Conservation (phyloP, 2,888 invertebrate genomes). For the Tetramorium bicarinatum region DNA sequence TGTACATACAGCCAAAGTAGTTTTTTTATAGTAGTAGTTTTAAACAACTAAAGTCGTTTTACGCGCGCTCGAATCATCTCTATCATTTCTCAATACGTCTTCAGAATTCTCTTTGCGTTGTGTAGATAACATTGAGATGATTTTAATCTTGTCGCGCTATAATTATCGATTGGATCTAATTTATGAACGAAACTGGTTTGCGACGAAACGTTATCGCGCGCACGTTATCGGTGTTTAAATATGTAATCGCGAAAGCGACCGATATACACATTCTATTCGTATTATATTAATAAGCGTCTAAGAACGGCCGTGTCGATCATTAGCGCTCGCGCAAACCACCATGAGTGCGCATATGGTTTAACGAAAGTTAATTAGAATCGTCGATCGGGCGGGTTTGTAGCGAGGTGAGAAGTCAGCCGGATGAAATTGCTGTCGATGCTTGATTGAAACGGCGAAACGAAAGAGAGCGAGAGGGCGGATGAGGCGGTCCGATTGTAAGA, state of each 20-base stretch:
- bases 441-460: slow-evolving; percentile 71
- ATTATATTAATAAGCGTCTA: slow-evolving; percentile 38
- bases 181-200: slow-evolving; percentile 38
- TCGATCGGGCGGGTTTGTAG: slow-evolving; percentile 65
- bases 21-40: too few relatives aligned
- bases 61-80: background rate
- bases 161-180: slow-evolving; percentile 27
- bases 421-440: slow-evolving; percentile 70
- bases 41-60: background rate
- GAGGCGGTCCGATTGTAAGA: slow-evolving; percentile 71
- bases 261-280: background rate
- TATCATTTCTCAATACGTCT: background rate
- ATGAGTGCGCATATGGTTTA: slow-evolving; percentile 62
- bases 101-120: background rate
- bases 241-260: slow-evolving; percentile 13
- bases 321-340: slow-evolving; percentile 22
- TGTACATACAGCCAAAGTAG: background rate
- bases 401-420: slow-evolving; percentile 66
- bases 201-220: slow-evolving; percentile 8
- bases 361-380: slow-evolving; percentile 71
- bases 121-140: slow-evolving; percentile 7
- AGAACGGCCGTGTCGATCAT: slow-evolving; percentile 20
- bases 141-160: slow-evolving; percentile 27
- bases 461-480: slow-evolving; percentile 60
- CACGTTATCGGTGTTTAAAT: background rate